Evolutionary conservation across 2,888 invertebrate genomes (phyloP).

Genomic region (Epistrophe eligans): DNA sequence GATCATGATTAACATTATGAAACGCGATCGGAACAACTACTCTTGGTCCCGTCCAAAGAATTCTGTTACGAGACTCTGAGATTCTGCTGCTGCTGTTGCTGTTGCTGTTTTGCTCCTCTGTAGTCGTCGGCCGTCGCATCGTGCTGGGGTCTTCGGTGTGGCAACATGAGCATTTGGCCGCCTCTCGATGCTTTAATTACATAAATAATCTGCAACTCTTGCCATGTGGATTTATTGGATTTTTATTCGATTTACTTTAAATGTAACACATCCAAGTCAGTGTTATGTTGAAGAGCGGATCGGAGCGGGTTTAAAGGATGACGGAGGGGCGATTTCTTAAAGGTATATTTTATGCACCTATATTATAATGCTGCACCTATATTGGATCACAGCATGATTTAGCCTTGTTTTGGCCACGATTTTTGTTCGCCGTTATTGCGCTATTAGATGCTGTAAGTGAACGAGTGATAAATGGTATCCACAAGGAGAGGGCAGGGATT

Average conservation of each 20-base stretch:
- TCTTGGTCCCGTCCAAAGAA: slow-evolving; percentile 48
- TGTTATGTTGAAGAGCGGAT: not conserved
- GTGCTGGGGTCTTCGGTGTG: slow-evolving; percentile 47
- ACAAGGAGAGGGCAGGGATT: slow-evolving; percentile 24
- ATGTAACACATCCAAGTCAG: slow-evolving; percentile 44
- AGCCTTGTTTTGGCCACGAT: slow-evolving; percentile 73
- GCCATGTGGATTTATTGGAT: slow-evolving; percentile 68
- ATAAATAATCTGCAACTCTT: slow-evolving; percentile 72
- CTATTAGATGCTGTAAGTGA: slow-evolving; percentile 60
- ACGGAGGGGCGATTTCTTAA: not conserved
- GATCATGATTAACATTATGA: slow-evolving; percentile 76
- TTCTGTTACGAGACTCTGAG: slow-evolving; percentile 18
- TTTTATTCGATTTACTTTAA: slow-evolving; percentile 70
- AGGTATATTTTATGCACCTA: not conserved
- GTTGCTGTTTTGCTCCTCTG: slow-evolving; percentile 19
- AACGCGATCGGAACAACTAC: slow-evolving; percentile 72
- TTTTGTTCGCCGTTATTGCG: slow-evolving; percentile 62
- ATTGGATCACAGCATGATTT: slow-evolving; percentile 72
- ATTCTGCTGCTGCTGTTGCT: slow-evolving; percentile 22
- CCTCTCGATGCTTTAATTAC: slow-evolving; percentile 75
- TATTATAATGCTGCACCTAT: slow-evolving; percentile 66
- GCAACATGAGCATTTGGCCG: slow-evolving; percentile 73
- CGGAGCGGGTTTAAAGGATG: not conserved
- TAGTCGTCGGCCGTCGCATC: slow-evolving; percentile 5
- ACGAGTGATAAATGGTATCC: slow-evolving; percentile 61